Conservation (phyloP, 1,140 invertebrate genomes). For the Melitaea cinxia region DNA sequence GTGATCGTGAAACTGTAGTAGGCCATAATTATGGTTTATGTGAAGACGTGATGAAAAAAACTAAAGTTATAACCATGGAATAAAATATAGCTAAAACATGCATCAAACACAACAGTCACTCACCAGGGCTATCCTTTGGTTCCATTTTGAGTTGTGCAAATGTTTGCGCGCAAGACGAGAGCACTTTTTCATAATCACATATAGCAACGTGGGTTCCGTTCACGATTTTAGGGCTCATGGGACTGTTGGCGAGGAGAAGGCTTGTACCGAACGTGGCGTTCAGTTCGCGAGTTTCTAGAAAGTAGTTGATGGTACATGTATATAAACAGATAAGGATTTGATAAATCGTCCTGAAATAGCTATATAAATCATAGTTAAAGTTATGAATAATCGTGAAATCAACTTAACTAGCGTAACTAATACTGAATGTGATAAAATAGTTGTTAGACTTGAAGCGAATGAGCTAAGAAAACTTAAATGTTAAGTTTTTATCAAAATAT, state of each 20-base stretch:
- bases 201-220: constrained; percentile 98
- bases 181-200: constrained; percentile 93
- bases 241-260: constrained; percentile 94
- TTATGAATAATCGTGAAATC: too few relatives aligned
- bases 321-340: background rate
- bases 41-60: background rate
- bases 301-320: background rate
- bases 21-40: too few relatives aligned
- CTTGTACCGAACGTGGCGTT: constrained; percentile 96
- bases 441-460: too few relatives aligned
- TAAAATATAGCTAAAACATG: background rate
- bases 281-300: constrained; percentile 88
- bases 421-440: background rate
- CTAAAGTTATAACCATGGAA: constrained; percentile 8
- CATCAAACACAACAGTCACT: constrained; percentile 40
- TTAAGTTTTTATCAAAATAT: too few relatives aligned
- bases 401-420: too few relatives aligned
- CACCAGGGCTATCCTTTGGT: constrained; percentile 90
- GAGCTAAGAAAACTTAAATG: too few relatives aligned
- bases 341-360: background rate
- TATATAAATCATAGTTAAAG: background rate
- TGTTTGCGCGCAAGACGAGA: constrained; percentile 90
- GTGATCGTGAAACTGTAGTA: too few relatives aligned
- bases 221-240: constrained; percentile 98
- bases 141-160: constrained; percentile 86